Conservation (phyloP, 2,888 invertebrate genomes). For the Limnephilus rhombicus region DNA sequence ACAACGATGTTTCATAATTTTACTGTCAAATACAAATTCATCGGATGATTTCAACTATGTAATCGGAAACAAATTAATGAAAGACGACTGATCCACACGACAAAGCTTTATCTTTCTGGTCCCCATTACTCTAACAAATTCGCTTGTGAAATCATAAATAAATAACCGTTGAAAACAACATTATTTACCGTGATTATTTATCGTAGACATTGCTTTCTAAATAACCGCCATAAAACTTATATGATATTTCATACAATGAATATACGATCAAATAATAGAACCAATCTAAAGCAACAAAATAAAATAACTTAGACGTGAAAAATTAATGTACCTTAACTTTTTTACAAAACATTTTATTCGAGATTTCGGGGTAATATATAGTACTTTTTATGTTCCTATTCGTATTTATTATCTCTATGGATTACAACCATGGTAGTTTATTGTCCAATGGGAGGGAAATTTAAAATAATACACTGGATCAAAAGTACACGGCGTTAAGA, state of each 20-base stretch:
- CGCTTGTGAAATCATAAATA: not conserved
- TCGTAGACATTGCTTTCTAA: not conserved
- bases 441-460: not conserved
- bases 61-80: not conserved
- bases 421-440: not conserved
- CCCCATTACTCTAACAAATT: not conserved
- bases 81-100: not conserved
- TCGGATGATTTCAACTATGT: not conserved
- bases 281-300: not conserved
- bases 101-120: not conserved
- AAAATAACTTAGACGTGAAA: not conserved
- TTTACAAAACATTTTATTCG: not conserved
- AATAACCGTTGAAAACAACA: not conserved
- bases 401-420: not conserved
- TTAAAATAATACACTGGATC: not conserved
- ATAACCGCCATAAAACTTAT: not conserved
- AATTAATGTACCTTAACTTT: not conserved
- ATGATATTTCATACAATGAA: not conserved
- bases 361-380: too few species aligned
- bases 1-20: not conserved
- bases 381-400: not conserved
- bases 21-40: not conserved
- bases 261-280: not conserved
- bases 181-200: not conserved
- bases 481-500: not conserved